Base-by-base conservation (phyloP, 1,140 invertebrate species). In the Pseudomyrmex sp. region DNA sequence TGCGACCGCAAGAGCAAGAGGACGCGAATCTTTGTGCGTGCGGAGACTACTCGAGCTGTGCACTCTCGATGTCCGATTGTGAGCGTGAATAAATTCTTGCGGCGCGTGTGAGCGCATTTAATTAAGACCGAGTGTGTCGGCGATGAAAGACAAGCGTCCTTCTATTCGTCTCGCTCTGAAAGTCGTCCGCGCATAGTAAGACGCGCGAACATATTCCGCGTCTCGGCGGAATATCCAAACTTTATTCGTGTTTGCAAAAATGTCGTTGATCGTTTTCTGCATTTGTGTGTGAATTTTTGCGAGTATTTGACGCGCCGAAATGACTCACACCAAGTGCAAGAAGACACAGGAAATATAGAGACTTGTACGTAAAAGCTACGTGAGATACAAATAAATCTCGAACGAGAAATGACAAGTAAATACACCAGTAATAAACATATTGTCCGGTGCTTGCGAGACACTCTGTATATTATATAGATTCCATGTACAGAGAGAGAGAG, bases 71-170 rank as follows among this genome's bases (percentile, higher is more conserved):
- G 59, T n/a, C 65, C 18, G 52, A 48, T 79, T 79, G 65, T 79
- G 65, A 79, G 65, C 76, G 76, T 70, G 65, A 79, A 79, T 79
- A 58, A 79, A 79, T 70, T 70, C 35, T 18, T 54, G 46, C 50
- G 84, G 46, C 62, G 26, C 20, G 76, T 79, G 75, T 80, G 76
- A 80, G 44, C 56, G 76, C 76, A 70, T 80, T 69, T 80, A 80
- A 80, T 80, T 80, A 80, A 59, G 54, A 72, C 76, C 76, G 20
- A 10, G 58, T n/a, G 52, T 54, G 50, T 10, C n/a, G 12, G 13
- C 65, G 50, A 84, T 56, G 46, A 75, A 76, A 65, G 59, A 76
- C 46, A 58, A 46, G 12, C n/a, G 5, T 7, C 61, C 48, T 15
- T 48, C n/a, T 23, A 46, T 61, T 26, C 20, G 20, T 80, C 15